These are phyloP conservation scores for Acrobasis repandana DNA, from an alignment of 2,888 invertebrate genomes.

Conservation along the genomic window DNA sequence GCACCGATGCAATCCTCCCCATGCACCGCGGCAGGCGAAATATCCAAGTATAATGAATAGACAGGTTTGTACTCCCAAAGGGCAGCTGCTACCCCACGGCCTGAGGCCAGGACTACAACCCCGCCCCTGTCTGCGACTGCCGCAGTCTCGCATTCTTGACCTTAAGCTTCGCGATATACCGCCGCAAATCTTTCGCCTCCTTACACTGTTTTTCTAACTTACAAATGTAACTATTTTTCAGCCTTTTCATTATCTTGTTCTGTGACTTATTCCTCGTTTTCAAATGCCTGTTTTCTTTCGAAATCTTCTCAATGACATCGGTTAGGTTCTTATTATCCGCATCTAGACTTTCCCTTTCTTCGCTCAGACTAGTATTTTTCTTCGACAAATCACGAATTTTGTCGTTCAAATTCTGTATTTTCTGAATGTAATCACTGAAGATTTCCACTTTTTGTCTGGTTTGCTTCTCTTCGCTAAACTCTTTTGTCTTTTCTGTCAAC, in stretches of 20 bases:
- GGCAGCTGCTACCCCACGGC: too few relatives aligned
- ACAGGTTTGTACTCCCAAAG: too few relatives aligned
- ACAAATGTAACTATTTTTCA: background rate
- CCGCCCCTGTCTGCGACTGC: too few relatives aligned
- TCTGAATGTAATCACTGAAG: background rate
- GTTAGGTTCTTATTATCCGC: background rate
- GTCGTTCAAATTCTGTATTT: background rate
- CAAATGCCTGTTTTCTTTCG: background rate
- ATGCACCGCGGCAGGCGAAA: too few relatives aligned
- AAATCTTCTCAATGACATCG: background rate
- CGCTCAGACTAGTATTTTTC: background rate
- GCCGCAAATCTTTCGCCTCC: too few relatives aligned
- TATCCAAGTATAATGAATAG: too few relatives aligned
- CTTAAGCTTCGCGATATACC: too few relatives aligned
- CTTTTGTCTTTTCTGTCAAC: background rate
- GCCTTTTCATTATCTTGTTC: background rate
- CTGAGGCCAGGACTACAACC: too few relatives aligned
- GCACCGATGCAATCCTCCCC: too few relatives aligned
- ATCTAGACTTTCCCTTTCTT: background rate
- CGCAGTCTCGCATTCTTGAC: too few relatives aligned
- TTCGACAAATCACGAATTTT: background rate
- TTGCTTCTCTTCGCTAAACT: background rate
- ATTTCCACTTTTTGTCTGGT: background rate
- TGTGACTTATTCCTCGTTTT: background rate
- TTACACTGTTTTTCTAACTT: background rate